These are phyloP conservation scores for Semibalanus balanoides DNA, from an alignment of 1,140 invertebrate species.

Conservation along the genomic window DNA sequence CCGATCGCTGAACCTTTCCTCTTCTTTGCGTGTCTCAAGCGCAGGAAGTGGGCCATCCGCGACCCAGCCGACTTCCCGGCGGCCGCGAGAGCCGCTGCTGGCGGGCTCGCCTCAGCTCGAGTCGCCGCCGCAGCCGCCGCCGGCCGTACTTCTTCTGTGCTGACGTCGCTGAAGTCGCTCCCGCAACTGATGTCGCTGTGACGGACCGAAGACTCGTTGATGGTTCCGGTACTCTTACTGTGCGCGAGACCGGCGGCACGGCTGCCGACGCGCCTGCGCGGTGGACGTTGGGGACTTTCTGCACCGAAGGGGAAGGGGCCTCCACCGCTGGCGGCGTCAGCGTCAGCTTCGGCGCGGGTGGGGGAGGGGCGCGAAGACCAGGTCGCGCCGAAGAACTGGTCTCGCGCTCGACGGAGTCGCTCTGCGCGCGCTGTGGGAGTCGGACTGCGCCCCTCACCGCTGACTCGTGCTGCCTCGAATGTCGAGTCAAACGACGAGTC, in stretches of 20 bases:
- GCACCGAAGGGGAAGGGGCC: neutral
- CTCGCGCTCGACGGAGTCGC: neutral
- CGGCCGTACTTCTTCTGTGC: neutral
- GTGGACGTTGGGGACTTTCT: neutral
- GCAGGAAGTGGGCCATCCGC: neutral
- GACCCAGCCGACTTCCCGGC: neutral
- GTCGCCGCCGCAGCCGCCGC: no score
- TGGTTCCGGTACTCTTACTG: neutral
- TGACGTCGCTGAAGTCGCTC: neutral
- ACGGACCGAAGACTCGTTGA: neutral
- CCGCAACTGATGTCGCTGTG: neutral
- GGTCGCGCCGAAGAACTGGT: neutral
- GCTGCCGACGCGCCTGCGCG: no score
- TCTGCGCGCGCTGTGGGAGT: neutral
- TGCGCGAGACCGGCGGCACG: neutral
- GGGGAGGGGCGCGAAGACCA: neutral
- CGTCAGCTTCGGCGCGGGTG: no score
- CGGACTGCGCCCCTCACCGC: neutral
- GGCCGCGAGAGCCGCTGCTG: neutral
- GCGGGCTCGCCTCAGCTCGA: no score
- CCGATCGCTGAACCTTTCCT: neutral
- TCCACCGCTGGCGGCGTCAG: no score
- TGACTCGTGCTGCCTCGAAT: neutral
- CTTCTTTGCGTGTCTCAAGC: neutral
- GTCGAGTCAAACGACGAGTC: neutral